These are phyloP conservation scores for Rugalucina vietnamica DNA, from an alignment of 2,888 invertebrate species.

Conservation along the genomic window DNA sequence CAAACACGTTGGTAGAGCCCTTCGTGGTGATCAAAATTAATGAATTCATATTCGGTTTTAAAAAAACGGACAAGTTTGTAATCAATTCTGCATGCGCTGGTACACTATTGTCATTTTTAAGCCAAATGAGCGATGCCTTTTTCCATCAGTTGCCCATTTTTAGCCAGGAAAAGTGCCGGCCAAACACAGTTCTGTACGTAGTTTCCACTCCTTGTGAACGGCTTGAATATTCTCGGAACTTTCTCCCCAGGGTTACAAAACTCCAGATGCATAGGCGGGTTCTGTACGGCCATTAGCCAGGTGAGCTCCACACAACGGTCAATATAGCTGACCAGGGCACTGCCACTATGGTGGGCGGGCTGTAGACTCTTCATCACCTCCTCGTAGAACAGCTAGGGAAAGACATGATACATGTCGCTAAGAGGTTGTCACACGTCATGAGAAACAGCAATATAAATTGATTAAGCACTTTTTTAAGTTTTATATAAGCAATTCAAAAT, in stretches of 20 bases:
- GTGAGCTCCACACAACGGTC: conserved; percentile 55
- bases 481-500: neutral
- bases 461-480: no score
- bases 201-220: conserved; percentile 57
- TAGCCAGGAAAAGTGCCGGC: conserved; percentile 52
- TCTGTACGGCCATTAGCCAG: conserved; percentile 59
- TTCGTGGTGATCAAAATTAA: no score
- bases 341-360: conserved; percentile 49
- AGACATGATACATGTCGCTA: neutral
- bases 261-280: conserved; percentile 58
- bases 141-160: conserved; percentile 52
- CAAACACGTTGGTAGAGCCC: no score
- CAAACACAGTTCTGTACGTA: conserved; percentile 56
- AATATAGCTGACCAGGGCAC: conserved; percentile 42
- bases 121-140: conserved; percentile 58
- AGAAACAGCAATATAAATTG: neutral
- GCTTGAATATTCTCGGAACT: conserved; percentile 29
- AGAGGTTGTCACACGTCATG: neutral
- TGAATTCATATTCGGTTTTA: no score
- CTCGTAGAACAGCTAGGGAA: conserved; percentile 54
- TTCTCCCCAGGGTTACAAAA: conserved; percentile 53
- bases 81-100: no score
- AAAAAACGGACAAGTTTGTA: no score
- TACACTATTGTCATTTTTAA: no score
- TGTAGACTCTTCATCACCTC: conserved; percentile 56